A percentile compares a stretch with the other conserved stretches of the same genome.
Evolutionary conservation across 2,797 vertebrate genomes (phyloP).

Genomic region (Sebastes vulpes): DNA sequence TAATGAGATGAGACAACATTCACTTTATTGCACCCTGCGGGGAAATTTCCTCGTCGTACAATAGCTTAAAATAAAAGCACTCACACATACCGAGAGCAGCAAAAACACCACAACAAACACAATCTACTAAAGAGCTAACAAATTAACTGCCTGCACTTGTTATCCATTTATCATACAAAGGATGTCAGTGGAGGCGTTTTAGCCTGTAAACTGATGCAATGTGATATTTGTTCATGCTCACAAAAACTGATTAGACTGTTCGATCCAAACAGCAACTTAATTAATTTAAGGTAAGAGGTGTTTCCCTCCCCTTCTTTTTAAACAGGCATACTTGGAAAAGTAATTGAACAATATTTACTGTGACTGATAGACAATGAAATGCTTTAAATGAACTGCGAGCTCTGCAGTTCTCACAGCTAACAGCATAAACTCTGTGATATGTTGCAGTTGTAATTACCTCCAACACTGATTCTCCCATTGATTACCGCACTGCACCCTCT

Average conservation of each 20-base stretch:
- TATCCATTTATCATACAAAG: slow-evolving; percentile 10
- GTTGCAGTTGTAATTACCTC: slow-evolving; percentile 54
- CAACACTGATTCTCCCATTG: slow-evolving; percentile 48
- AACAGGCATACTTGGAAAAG: background rate
- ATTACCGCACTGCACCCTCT: slow-evolving; percentile 27
- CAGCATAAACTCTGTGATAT: slow-evolving; percentile 30
- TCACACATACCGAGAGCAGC: slow-evolving; percentile 25
- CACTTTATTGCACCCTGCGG: slow-evolving; percentile 2
- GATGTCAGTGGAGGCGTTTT: slow-evolving; percentile 1
- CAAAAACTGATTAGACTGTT: background rate
- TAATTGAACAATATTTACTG: background rate
- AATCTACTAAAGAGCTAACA: slow-evolving; percentile 12
- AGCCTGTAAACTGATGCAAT: background rate
- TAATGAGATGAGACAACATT: slow-evolving; percentile 18
- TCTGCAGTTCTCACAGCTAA: slow-evolving; percentile 18
- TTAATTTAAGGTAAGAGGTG: background rate
- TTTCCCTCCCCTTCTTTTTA: background rate
- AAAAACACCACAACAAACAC: slow-evolving; percentile 5
- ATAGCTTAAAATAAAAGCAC: slow-evolving; percentile 13
- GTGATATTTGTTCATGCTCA: background rate
- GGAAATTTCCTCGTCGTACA: background rate
- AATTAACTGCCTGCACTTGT: slow-evolving; percentile 15
- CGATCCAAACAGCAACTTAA: background rate
- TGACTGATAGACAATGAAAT: slow-evolving; percentile 1
- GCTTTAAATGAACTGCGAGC: slow-evolving; percentile 5